Evolutionary conservation across 2,797 vertebrate genomes (phyloP).

Genomic region (Steatocranus sp.): DNA sequence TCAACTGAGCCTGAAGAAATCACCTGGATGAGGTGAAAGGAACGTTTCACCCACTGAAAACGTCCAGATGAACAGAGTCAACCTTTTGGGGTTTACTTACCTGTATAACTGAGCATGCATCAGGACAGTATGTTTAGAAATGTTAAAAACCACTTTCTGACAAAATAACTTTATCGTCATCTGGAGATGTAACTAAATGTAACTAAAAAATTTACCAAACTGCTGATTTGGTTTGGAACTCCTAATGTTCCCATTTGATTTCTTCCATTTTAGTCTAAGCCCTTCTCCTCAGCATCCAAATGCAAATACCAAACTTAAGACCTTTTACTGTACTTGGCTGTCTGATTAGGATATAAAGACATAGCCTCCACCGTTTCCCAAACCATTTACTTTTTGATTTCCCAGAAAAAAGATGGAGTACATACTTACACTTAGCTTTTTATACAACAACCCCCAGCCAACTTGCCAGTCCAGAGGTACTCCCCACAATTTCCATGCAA

Average conservation of each 20-base stretch:
- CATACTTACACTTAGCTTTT: neutral
- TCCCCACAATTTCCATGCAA: neutral
- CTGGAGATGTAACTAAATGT: neutral
- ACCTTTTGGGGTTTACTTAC: neutral
- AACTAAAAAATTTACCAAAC: neutral
- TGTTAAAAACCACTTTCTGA: neutral
- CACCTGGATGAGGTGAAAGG: neutral
- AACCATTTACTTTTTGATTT: neutral
- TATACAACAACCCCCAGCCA: neutral
- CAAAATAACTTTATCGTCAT: neutral
- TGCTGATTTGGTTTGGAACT: neutral
- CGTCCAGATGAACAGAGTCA: neutral
- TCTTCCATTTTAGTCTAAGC: neutral
- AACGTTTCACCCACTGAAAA: accelerated
- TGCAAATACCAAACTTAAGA: neutral
- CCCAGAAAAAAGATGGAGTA: neutral
- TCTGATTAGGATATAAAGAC: neutral
- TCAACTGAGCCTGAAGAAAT: neutral
- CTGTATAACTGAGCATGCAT: neutral
- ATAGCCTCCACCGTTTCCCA: neutral
- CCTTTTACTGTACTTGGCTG: neutral
- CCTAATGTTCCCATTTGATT: neutral
- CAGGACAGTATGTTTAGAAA: neutral
- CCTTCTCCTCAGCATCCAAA: neutral
- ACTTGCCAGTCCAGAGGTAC: neutral